These are phyloP conservation scores for Propsilocerus akamusi DNA, from an alignment of 1,140 invertebrate species.

Conservation along the genomic window DNA sequence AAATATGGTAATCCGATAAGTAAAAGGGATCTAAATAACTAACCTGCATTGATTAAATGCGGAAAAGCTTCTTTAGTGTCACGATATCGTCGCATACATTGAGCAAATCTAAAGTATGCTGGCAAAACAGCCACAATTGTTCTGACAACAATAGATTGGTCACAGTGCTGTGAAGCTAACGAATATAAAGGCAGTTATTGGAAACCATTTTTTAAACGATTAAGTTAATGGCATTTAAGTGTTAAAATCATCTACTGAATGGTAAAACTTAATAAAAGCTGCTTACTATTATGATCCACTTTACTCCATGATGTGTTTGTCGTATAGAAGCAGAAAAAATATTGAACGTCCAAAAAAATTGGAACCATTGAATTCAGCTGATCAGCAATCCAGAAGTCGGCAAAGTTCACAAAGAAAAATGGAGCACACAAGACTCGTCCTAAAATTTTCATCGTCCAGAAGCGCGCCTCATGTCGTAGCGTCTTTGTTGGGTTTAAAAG, in stretches of 20 bases:
- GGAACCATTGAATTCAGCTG: slow-evolving; percentile 89
- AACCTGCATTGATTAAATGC: slow-evolving; percentile 92
- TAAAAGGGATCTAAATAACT: too few species aligned
- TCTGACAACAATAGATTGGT: slow-evolving; percentile 39
- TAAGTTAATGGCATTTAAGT: slow-evolving; percentile 6
- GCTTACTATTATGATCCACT: slow-evolving; percentile 32
- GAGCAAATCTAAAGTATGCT: slow-evolving; percentile 93
- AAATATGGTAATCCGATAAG: too few species aligned
- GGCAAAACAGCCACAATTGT: slow-evolving; percentile 79
- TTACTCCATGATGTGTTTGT: slow-evolving; percentile 50
- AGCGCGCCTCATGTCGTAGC: slow-evolving; percentile 56
- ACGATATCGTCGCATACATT: slow-evolving; percentile 85
- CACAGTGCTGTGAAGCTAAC: slow-evolving; percentile 35
- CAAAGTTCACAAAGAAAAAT: slow-evolving; percentile 90
- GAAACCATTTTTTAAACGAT: slow-evolving; percentile 5
- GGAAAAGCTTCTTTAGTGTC: slow-evolving; percentile 83
- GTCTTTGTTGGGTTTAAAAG: slow-evolving; percentile 65
- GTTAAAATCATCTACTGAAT: slow-evolving; percentile 5
- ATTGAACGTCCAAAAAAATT: slow-evolving; percentile 86
- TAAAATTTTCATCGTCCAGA: slow-evolving; percentile 33
- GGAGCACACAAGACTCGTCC: slow-evolving; percentile 73
- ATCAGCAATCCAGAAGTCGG: slow-evolving; percentile 99
- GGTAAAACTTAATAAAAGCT: too few species aligned
- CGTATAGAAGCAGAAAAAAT: slow-evolving; percentile 67
- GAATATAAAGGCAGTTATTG: slow-evolving; percentile 6